phyloP scores from a whole-genome alignment of 2,888 invertebrate genomes.

The Rotaria macrura region DNA sequence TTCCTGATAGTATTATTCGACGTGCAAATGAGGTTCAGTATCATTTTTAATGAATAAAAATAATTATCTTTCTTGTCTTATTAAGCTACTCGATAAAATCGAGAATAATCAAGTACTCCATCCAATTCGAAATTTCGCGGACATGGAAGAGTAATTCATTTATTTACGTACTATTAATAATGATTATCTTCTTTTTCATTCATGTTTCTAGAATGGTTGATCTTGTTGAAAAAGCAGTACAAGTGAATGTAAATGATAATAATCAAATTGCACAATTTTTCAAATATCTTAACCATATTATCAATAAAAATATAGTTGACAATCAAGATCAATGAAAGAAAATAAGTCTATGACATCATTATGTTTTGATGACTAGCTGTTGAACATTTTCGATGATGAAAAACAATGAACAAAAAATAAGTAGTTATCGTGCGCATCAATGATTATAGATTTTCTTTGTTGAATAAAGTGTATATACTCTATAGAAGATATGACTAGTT shows the following conservation, averaged over 20 bases:
- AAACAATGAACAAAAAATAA: no score
- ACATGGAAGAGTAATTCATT: constrained; percentile 4
- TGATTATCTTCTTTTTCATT: no score
- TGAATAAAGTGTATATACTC: no score
- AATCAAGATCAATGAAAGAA: neutral
- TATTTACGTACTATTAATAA: no score
- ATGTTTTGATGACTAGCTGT: no score
- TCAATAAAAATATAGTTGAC: neutral
- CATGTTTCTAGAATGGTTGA: neutral
- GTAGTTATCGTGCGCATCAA: no score
- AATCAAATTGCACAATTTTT: neutral
- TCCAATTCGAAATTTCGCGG: neutral
- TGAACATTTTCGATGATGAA: no score
- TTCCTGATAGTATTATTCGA: neutral
- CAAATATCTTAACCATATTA: neutral
- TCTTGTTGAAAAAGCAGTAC: constrained; percentile 8
- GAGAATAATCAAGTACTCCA: constrained; percentile 1
- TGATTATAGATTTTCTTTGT: no score
- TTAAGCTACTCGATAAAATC: neutral
- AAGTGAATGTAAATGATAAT: neutral
- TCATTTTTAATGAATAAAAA: no score
- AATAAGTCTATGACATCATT: no score
- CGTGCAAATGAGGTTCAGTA: neutral
- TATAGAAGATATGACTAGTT: no score
- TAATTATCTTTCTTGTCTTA: no score